Evolutionary conservation across 2,113 vertebrate genomes (phyloP).

Genomic region (Tor tambroides): DNA sequence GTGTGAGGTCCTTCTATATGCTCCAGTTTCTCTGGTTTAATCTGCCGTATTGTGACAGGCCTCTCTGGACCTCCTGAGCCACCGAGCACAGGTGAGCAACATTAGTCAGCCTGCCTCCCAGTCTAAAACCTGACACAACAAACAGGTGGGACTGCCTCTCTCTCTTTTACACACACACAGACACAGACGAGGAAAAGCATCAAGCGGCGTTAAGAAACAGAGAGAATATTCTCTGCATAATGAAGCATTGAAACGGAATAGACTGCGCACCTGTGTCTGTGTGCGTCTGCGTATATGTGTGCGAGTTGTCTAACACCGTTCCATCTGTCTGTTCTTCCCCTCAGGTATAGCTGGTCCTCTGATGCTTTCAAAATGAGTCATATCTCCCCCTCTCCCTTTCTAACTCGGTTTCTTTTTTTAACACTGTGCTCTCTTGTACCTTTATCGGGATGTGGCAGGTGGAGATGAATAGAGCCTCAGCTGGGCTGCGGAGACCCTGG

Average conservation of each 20-base stretch:
- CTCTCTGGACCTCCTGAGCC: constrained; percentile 44
- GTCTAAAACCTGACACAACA: constrained; percentile 36
- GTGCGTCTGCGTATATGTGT: constrained; percentile 32
- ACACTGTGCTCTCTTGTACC: constrained; percentile 47
- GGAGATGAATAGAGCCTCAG: constrained; percentile 58
- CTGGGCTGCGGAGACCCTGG: constrained; percentile 54
- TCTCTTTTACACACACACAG: constrained; percentile 18
- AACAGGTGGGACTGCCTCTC: constrained; percentile 46
- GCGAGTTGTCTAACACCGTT: constrained; percentile 49
- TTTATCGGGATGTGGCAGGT: constrained; percentile 58
- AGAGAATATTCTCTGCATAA: constrained; percentile 35
- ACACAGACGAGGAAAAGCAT: constrained; percentile 2
- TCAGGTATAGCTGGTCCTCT: constrained; percentile 52
- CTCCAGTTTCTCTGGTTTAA: constrained; percentile 46
- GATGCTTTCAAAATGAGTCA: constrained; percentile 53
- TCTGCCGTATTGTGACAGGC: constrained; percentile 33
- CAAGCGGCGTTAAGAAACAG: constrained; percentile 5
- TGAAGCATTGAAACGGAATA: constrained; percentile 37
- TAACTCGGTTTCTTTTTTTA: constrained; percentile 51
- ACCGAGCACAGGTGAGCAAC: constrained; percentile 43
- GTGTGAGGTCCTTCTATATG: constrained; percentile 46
- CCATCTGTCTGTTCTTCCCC: constrained; percentile 52
- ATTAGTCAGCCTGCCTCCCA: constrained; percentile 18
- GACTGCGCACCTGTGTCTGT: constrained; percentile 30
- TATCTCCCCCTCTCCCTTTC: constrained; percentile 43